Conservation (phyloP, 2,888 invertebrate genomes). For the Muscina levida region DNA sequence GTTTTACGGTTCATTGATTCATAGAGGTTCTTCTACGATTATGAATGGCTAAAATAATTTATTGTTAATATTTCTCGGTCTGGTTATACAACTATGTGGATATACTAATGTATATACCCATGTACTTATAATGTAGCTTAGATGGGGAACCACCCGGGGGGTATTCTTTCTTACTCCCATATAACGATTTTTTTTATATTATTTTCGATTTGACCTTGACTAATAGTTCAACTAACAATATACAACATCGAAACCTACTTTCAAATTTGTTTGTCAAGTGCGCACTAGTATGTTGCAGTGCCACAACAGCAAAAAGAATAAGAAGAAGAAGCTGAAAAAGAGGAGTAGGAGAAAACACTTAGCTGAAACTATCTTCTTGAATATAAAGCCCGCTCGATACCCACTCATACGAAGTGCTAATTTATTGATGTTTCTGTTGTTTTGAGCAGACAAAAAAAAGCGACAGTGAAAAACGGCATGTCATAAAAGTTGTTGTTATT, state of each 20-base stretch:
- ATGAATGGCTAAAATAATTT: constrained; percentile 28
- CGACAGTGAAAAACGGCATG: neutral
- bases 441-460: too few relatives aligned
- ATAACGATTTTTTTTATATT: too few relatives aligned
- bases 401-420: neutral
- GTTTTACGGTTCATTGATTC: constrained; percentile 57
- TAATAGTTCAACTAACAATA: constrained; percentile 42
- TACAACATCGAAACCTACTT: constrained; percentile 53
- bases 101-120: too few relatives aligned
- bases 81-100: too few relatives aligned
- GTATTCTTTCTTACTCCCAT: too few relatives aligned
- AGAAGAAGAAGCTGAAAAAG: constrained; percentile 34
- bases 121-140: too few relatives aligned
- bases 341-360: too few relatives aligned
- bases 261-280: constrained; percentile 45
- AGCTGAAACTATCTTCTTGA: constrained; percentile 31
- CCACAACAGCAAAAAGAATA: constrained; percentile 2
- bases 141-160: too few relatives aligned
- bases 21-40: constrained; percentile 18
- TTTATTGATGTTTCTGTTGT: neutral
- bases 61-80: too few relatives aligned
- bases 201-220: constrained; percentile 62
- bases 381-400: neutral
- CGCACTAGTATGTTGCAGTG: neutral
- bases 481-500: constrained; percentile 11